phyloP scores from a whole-genome alignment of 1,140 invertebrate genomes.

The Triops longicaudatus region DNA sequence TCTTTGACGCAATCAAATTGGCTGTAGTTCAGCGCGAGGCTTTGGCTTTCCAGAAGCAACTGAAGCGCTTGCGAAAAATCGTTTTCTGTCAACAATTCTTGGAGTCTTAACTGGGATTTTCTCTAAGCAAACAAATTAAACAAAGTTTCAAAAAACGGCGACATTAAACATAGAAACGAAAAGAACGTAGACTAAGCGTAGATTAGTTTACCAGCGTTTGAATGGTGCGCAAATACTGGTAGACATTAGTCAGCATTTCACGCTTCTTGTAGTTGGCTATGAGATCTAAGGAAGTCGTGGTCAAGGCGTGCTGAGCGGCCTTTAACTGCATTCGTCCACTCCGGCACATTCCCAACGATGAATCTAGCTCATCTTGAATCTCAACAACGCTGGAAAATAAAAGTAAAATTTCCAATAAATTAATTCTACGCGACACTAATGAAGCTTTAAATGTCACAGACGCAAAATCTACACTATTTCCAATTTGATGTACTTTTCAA shows the following conservation, averaged over 20 bases:
- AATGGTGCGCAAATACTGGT: constrained; percentile 70
- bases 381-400: constrained; percentile 53
- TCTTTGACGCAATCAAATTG: constrained; percentile 80
- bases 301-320: constrained; percentile 68
- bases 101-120: constrained; percentile 42
- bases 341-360: constrained; percentile 59
- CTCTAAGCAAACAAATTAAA: constrained; percentile 32
- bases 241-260: constrained; percentile 64
- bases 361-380: constrained; percentile 61
- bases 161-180: no score
- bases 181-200: constrained; percentile 31
- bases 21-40: constrained; percentile 66
- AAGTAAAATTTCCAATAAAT: no score
- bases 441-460: no score
- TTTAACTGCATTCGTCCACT: constrained; percentile 59
- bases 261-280: constrained; percentile 77
- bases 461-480: no score
- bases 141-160: constrained; percentile 32
- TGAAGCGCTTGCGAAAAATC: constrained; percentile 85
- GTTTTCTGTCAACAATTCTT: constrained; percentile 68
- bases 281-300: constrained; percentile 72
- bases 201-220: constrained; percentile 58
- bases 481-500: constrained; percentile 46
- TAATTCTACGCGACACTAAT: no score
- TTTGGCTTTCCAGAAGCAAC: constrained; percentile 76